Percentiles rank a stretch among this genome's conserved stretches.
phyloP scores from a whole-genome alignment of 1,140 invertebrate genomes.

The Thrips palmi region DNA sequence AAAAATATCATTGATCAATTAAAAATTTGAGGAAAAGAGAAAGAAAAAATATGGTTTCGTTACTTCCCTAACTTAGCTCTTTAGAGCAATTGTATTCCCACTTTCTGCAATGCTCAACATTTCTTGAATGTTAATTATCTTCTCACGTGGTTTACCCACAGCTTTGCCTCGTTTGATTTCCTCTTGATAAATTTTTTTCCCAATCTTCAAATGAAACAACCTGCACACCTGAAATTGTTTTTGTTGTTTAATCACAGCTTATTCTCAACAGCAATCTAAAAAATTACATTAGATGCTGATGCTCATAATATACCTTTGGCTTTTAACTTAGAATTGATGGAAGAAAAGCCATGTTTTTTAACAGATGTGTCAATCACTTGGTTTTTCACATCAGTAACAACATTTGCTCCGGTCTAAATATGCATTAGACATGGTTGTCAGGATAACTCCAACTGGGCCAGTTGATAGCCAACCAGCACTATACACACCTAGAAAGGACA shows the following conservation, averaged over 20 bases:
- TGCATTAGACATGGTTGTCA: slow-evolving; percentile 82
- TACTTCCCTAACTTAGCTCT: too few relatives aligned
- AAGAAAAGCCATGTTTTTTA: slow-evolving; percentile 37
- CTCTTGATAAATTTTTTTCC: slow-evolving; percentile 56
- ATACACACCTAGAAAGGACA: slow-evolving; percentile 47
- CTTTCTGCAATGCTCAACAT: slow-evolving; percentile 70
- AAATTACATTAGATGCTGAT: slow-evolving; percentile 6
- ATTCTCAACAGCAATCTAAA: too few relatives aligned
- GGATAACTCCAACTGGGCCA: slow-evolving; percentile 82
- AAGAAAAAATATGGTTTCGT: too few relatives aligned
- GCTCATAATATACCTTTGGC: slow-evolving; percentile 24
- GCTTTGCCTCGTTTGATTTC: slow-evolving; percentile 16
- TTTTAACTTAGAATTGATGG: slow-evolving; percentile 31
- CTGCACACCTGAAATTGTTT: slow-evolving; percentile 27
- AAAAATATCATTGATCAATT: too few relatives aligned
- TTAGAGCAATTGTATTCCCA: too few relatives aligned
- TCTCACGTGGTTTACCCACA: slow-evolving; percentile 55
- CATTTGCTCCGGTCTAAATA: slow-evolving; percentile 51
- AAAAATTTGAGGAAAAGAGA: too few relatives aligned
- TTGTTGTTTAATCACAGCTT: too few relatives aligned
- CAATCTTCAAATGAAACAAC: slow-evolving; percentile 65
- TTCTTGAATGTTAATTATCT: slow-evolving; percentile 52
- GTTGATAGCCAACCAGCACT: slow-evolving; percentile 84
- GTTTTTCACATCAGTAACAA: slow-evolving; percentile 44
- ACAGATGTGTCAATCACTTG: slow-evolving; percentile 19